phyloP scores from a whole-genome alignment of 2,113 vertebrate species.

The Ptilorrhoa leucosticta region DNA sequence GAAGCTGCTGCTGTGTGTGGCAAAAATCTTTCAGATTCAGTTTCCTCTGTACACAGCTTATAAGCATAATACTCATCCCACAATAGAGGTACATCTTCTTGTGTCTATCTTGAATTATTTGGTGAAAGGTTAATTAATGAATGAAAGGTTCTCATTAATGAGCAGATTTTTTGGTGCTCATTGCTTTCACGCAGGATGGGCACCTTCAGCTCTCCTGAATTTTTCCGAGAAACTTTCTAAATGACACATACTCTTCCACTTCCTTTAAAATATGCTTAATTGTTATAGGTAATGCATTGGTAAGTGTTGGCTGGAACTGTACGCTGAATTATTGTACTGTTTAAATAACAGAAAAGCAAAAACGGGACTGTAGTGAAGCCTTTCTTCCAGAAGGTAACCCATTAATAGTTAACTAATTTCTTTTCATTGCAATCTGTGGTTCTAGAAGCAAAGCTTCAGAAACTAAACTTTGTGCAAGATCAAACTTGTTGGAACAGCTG shows the following conservation, averaged over 20 bases:
- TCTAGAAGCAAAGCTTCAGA: not conserved
- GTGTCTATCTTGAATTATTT: not conserved
- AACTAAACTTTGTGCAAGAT: not conserved
- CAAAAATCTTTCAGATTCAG: conserved; percentile 99
- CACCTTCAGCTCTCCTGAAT: not conserved
- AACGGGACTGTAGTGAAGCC: not conserved
- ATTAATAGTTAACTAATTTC: not conserved
- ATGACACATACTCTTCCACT: not conserved
- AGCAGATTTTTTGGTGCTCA: not conserved
- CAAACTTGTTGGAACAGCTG: not conserved
- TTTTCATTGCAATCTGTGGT: not conserved
- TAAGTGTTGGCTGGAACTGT: conserved; percentile 23
- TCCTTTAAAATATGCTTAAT: not conserved
- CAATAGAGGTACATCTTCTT: conserved; percentile 89
- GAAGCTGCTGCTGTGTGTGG: conserved; percentile 94
- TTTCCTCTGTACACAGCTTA: conserved; percentile 98
- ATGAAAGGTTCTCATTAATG: not conserved
- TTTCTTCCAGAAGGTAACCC: not conserved
- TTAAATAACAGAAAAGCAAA: not conserved
- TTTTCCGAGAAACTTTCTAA: not conserved
- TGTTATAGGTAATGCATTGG: not conserved
- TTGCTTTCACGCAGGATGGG: not conserved
- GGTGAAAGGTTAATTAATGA: not conserved
- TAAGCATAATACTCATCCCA: conserved; percentile 98
- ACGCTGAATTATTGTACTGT: not conserved